A percentile compares a stretch with the other conserved stretches of the same genome.
phyloP scores from a whole-genome alignment of 2,888 invertebrate species.

The Nemurella pictetii region DNA sequence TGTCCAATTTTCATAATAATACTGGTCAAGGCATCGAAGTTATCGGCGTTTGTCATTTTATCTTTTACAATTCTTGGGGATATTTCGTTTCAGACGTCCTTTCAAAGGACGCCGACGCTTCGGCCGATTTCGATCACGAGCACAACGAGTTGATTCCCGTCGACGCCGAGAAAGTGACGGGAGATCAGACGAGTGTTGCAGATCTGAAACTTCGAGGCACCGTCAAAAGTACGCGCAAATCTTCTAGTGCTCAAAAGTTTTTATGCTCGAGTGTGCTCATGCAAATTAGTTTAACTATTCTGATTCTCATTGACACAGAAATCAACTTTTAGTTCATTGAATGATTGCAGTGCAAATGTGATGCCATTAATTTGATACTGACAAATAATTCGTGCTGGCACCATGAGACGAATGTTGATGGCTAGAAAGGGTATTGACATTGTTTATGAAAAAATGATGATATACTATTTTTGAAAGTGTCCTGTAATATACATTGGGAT shows the following conservation, averaged over 20 bases:
- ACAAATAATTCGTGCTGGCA: neutral
- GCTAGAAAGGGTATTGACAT: neutral
- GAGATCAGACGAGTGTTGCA: slow-evolving; percentile 6
- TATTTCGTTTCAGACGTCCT: neutral
- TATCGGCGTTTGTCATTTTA: too few species aligned
- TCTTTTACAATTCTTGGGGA: too few species aligned
- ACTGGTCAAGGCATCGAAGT: too few species aligned
- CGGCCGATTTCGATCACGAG: neutral
- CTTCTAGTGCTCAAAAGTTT: neutral
- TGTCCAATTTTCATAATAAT: too few species aligned
- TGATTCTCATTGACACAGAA: neutral
- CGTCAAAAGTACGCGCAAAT: neutral
- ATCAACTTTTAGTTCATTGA: neutral
- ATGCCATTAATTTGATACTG: neutral
- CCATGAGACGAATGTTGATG: neutral
- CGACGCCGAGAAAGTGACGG: slow-evolving; percentile 26
- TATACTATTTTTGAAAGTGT: neutral
- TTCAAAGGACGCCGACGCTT: neutral
- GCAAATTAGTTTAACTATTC: neutral
- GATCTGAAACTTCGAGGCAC: slow-evolving; percentile 19
- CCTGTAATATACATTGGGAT: neutral
- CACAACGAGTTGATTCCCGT: slow-evolving; percentile 8
- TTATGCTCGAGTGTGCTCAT: neutral
- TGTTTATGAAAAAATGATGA: neutral
- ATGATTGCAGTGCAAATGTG: neutral